Evolutionary conservation across 2,113 vertebrate species (phyloP).

Genomic region (Ciconia maguari): DNA sequence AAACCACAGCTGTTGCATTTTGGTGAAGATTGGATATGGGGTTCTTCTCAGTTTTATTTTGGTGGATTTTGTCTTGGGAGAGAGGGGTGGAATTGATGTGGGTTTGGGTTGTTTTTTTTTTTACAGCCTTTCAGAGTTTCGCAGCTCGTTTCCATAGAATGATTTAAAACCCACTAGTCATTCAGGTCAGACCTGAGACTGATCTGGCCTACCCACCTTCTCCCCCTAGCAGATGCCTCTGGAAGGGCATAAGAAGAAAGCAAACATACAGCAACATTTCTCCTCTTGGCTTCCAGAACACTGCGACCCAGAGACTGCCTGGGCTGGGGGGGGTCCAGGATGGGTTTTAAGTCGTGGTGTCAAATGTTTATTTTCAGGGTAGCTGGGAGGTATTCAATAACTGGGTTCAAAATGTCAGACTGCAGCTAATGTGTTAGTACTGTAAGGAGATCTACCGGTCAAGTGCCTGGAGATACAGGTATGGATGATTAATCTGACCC

Average conservation of each 20-base stretch:
- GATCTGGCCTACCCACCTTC: neutral
- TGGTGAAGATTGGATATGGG: neutral
- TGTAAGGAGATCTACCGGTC: neutral
- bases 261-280: neutral
- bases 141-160: neutral
- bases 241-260: neutral
- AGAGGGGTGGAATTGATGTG: neutral
- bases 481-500: neutral
- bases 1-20: neutral
- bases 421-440: neutral
- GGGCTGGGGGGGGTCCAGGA: neutral
- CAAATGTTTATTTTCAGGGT: neutral
- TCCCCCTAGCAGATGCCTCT: neutral
- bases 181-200: neutral
- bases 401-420: neutral
- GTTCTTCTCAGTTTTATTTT: neutral
- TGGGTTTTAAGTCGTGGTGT: neutral
- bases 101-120: neutral
- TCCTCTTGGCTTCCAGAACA: neutral
- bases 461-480: neutral
- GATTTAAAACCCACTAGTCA: neutral
- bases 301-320: neutral
- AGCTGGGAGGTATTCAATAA: neutral
- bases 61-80: neutral
- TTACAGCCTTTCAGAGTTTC: neutral